A percentile compares a stretch with the other conserved stretches of the same genome.
phyloP scores from a whole-genome alignment of 1,140 invertebrate species.

The Euwallacea fornicatus region DNA sequence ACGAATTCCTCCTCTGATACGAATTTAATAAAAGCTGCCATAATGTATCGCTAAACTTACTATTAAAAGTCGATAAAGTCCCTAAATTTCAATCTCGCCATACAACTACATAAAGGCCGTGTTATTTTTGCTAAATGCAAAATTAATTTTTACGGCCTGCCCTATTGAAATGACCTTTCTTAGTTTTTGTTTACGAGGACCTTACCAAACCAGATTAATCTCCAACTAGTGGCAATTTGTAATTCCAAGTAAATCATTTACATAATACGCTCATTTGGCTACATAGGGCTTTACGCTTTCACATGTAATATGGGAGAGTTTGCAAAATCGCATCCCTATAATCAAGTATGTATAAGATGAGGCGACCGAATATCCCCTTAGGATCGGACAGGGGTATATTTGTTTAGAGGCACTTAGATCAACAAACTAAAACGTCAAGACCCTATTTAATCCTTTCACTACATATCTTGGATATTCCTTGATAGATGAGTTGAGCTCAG shows the following conservation, averaged over 20 bases:
- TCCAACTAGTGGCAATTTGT: not conserved
- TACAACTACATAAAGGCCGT: not conserved
- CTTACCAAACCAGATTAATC: no score
- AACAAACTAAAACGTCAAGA: constrained; percentile 10
- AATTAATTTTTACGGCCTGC: not conserved
- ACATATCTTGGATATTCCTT: not conserved
- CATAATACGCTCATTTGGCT: not conserved
- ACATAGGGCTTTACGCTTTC: not conserved
- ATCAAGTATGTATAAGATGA: constrained; percentile 6
- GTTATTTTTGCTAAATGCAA: constrained; percentile 3
- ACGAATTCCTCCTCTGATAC: constrained; percentile 16
- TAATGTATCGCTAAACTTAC: not conserved
- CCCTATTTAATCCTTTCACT: constrained; percentile 2
- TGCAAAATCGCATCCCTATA: constrained; percentile 6
- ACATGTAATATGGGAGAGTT: constrained; percentile 10
- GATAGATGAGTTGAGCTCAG: no score
- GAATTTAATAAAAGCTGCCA: constrained; percentile 16
- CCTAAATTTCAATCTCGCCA: not conserved
- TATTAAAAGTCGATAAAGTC: constrained; percentile 19
- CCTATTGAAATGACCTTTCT: no score
- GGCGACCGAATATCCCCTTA: constrained; percentile 9
- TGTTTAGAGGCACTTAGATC: constrained; percentile 10
- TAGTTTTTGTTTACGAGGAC: no score
- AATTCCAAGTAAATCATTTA: constrained; percentile 5
- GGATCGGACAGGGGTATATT: constrained; percentile 8